A percentile compares a stretch with the other conserved stretches of the same genome.
Conservation (phyloP, 1,140 invertebrate species). For the Drosophila pseudoobscura region DNA sequence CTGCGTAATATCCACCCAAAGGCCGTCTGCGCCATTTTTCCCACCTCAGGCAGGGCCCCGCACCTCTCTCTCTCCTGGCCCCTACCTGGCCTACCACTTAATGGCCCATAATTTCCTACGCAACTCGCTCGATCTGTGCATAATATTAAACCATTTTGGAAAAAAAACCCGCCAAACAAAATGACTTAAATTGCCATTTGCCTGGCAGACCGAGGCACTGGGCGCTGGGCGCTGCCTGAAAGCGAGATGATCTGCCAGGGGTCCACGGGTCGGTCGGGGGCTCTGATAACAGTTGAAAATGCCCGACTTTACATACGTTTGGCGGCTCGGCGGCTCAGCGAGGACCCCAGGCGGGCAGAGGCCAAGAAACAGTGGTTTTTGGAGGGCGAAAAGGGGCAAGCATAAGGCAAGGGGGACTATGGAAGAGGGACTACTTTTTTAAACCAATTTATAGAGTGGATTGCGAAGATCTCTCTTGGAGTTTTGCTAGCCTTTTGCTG, state of each 20-base stretch:
- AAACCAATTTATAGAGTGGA: no score
- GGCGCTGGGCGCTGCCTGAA: constrained; percentile 8
- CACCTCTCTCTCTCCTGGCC: neutral
- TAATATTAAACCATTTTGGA: constrained; percentile 66
- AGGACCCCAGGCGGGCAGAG: constrained; percentile 12
- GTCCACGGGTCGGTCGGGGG: constrained; percentile 8
- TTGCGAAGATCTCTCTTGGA: no score
- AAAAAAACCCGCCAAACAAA: constrained; percentile 44
- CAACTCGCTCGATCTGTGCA: constrained; percentile 57
- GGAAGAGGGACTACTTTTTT: no score
- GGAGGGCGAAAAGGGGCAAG: neutral
- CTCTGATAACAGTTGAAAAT: constrained; percentile 58
- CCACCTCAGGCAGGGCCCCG: constrained; percentile 13
- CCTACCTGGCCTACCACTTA: constrained; percentile 34
- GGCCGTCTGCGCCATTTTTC: constrained; percentile 48
- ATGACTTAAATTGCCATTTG: constrained; percentile 68
- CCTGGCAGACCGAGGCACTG: constrained; percentile 4
- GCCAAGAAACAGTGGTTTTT: constrained; percentile 22
- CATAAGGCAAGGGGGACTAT: no score
- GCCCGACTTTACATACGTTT: constrained; percentile 55
- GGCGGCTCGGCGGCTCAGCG: constrained; percentile 1
- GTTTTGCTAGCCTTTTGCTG: no score
- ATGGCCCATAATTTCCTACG: constrained; percentile 62
- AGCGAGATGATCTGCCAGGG: constrained; percentile 48
- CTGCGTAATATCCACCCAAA: constrained; percentile 27